phyloP scores from a whole-genome alignment of 2,113 vertebrate species.

The Nansenia antarctica region DNA sequence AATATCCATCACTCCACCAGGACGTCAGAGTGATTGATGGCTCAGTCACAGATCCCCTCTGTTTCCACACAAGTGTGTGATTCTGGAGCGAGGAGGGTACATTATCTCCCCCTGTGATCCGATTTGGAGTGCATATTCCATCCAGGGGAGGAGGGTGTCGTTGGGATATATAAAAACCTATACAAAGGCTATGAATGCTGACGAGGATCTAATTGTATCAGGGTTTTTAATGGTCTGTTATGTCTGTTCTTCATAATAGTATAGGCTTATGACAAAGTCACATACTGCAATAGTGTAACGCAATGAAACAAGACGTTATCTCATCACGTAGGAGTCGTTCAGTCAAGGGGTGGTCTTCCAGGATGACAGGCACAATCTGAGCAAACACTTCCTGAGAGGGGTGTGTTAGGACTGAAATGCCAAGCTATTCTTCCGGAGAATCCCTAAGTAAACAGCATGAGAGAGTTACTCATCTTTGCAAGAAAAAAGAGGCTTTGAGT shows the following conservation, averaged over 20 bases:
- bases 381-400: constrained; percentile 74
- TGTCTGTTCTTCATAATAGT: constrained; percentile 68
- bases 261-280: constrained; percentile 69
- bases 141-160: constrained; percentile 57
- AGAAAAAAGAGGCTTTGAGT: background rate
- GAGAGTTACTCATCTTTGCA: constrained; percentile 3
- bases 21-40: constrained; percentile 74
- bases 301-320: constrained; percentile 70
- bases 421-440: constrained; percentile 59
- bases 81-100: constrained; percentile 72
- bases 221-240: constrained; percentile 64
- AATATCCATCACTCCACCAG: constrained; percentile 73
- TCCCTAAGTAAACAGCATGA: constrained; percentile 66
- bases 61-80: constrained; percentile 60
- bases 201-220: constrained; percentile 71
- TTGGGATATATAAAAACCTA: constrained; percentile 59
- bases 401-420: constrained; percentile 70
- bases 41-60: constrained; percentile 68
- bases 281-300: constrained; percentile 67
- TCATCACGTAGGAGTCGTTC: constrained; percentile 68
- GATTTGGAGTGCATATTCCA: constrained; percentile 73
- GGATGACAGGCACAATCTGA: constrained; percentile 72
- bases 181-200: constrained; percentile 62
- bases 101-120: constrained; percentile 71
- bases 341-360: constrained; percentile 65